phyloP scores from a whole-genome alignment of 2,113 vertebrate genomes.

The Pimephales promelas region DNA sequence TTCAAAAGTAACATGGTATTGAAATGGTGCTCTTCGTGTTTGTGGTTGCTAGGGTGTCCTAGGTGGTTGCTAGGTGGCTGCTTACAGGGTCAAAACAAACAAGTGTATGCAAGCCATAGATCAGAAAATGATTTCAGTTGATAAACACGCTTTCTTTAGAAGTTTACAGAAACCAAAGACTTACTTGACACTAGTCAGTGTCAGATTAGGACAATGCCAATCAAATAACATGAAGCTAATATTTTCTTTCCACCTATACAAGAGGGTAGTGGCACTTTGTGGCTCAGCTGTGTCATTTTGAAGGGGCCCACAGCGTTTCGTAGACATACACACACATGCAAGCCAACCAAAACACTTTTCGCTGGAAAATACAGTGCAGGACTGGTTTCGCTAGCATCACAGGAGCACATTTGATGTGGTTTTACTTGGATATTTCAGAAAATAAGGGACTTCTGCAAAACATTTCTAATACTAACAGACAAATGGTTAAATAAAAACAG shows the following conservation, averaged over 20 bases:
- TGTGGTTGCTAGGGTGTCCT: not conserved
- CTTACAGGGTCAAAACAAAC: not conserved
- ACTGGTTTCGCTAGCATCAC: conserved; percentile 18
- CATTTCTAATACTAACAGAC: conserved; percentile 22
- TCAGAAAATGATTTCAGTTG: not conserved
- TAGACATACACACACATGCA: conserved; percentile 38
- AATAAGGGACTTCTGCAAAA: not conserved
- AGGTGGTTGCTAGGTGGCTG: not conserved
- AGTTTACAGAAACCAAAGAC: not conserved
- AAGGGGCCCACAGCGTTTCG: conserved; percentile 46
- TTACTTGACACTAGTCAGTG: not conserved
- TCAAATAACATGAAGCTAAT: not conserved
- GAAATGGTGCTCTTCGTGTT: not conserved
- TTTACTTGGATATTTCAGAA: conserved; percentile 24
- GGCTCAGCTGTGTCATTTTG: not conserved
- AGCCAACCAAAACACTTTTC: conserved; percentile 21
- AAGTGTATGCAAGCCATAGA: not conserved
- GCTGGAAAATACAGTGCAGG: not conserved
- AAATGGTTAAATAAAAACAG: conserved; percentile 34
- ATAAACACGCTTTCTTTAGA: not conserved
- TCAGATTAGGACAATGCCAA: not conserved
- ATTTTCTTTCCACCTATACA: not conserved
- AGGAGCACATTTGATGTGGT: conserved; percentile 29
- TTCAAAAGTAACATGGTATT: not conserved
- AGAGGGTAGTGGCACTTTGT: not conserved